Percentiles rank a stretch among this genome's conserved stretches.
Conservation (phyloP, 2,888 invertebrate species). For the Drosophila sordidula region DNA sequence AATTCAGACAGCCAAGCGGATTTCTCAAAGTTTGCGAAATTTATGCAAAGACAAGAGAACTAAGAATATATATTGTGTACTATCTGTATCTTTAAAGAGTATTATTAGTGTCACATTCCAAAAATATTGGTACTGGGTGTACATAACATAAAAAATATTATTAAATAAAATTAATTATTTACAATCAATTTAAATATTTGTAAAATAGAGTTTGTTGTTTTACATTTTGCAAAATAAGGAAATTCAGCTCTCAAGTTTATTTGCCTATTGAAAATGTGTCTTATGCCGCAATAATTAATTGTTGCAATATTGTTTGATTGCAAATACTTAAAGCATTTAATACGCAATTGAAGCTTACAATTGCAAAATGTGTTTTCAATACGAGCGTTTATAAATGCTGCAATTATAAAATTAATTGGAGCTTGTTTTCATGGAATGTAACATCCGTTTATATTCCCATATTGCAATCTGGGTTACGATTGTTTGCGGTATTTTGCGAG, state of each 20-base stretch:
- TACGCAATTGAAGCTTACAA: background rate
- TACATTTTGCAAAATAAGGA: too few species aligned
- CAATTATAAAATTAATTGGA: constrained; percentile 27
- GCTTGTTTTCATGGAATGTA: background rate
- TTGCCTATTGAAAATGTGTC: background rate
- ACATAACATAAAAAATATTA: too few species aligned
- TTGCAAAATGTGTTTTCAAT: background rate
- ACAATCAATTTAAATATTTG: too few species aligned
- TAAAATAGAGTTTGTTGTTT: too few species aligned
- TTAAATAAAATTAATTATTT: too few species aligned
- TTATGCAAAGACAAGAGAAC: too few species aligned
- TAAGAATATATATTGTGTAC: too few species aligned
- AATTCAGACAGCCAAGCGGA: background rate
- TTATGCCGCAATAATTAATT: background rate
- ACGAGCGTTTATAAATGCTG: background rate
- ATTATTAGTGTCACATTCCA: too few species aligned
- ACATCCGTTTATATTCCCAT: constrained; percentile 17
- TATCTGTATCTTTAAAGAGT: too few species aligned
- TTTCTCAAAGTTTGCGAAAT: too few species aligned
- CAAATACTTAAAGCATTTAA: background rate
- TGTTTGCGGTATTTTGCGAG: constrained; percentile 8
- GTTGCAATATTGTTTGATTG: background rate
- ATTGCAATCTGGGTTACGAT: constrained; percentile 14
- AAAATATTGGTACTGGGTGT: too few species aligned
- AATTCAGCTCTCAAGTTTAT: too few species aligned